Conservation (phyloP, 2,113 vertebrate genomes). For the Meleagris gallopavo region DNA sequence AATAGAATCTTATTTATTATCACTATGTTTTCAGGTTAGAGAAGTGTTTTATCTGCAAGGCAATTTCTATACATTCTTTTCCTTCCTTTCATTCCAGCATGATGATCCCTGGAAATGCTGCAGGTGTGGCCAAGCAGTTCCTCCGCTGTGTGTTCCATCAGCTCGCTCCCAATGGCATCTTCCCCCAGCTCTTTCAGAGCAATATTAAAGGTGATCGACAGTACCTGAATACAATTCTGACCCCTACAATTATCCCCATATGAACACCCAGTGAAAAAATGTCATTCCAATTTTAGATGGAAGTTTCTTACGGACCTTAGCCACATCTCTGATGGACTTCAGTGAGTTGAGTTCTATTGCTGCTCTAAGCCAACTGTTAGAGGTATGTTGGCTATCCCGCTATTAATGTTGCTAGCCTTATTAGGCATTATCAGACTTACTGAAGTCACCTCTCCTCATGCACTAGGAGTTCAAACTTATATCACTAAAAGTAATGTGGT, state of each 20-base stretch:
- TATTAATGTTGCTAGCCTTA: not conserved
- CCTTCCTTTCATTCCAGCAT: slow-evolving; percentile 77
- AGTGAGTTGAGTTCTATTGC: slow-evolving; percentile 95
- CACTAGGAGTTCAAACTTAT: not conserved
- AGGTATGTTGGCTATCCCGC: slow-evolving; percentile 78
- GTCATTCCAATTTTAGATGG: slow-evolving; percentile 83
- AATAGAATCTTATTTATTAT: not conserved
- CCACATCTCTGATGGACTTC: slow-evolving; percentile 93
- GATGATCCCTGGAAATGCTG: slow-evolving; percentile 98
- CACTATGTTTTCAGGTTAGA: not conserved
- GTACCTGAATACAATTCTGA: not conserved
- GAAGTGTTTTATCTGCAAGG: not conserved
- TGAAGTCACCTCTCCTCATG: not conserved
- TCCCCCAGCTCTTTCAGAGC: slow-evolving; percentile 98
- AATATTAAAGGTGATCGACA: slow-evolving; percentile 91
- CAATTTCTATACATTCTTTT: not conserved
- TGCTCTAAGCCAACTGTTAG: slow-evolving; percentile 94
- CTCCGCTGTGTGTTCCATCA: slow-evolving; percentile 97
- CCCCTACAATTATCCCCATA: not conserved
- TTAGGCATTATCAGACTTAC: not conserved
- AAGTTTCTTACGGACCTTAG: slow-evolving; percentile 93
- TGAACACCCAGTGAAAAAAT: not conserved
- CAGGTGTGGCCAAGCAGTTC: slow-evolving; percentile 98
- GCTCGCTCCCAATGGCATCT: slow-evolving; percentile 95
- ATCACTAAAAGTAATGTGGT: not conserved